phyloP scores from a whole-genome alignment of 2,113 vertebrate genomes.

The Seriola quinqueradiata region DNA sequence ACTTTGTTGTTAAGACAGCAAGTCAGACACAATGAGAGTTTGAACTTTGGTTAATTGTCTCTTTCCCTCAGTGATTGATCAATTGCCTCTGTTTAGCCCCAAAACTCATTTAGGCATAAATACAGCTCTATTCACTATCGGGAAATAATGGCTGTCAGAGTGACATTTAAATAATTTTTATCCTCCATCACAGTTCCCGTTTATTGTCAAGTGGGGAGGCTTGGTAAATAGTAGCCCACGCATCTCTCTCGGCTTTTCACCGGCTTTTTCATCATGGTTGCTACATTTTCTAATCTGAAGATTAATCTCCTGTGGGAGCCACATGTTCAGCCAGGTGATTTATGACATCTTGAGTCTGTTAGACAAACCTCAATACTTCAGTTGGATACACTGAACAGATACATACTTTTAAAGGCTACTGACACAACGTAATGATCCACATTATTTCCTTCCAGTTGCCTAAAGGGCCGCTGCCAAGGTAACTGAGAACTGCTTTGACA shows the following conservation, averaged over 20 bases:
- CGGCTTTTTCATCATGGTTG: constrained; percentile 2
- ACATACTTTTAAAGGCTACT: not conserved
- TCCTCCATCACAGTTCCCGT: not conserved
- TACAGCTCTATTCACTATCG: not conserved
- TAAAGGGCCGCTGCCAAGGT: not conserved
- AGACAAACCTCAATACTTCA: not conserved
- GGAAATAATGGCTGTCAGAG: constrained; percentile 21
- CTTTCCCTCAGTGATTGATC: constrained; percentile 16
- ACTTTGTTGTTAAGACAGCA: not conserved
- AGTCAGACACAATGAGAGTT: constrained; percentile 12
- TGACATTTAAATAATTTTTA: constrained; percentile 2
- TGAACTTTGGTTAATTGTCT: constrained; percentile 28
- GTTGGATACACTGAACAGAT: not conserved
- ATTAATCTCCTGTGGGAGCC: constrained; percentile 57
- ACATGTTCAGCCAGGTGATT: constrained; percentile 15
- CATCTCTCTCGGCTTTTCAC: not conserved
- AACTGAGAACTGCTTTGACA: constrained; percentile 1
- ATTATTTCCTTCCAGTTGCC: not conserved
- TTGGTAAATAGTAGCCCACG: constrained; percentile 9
- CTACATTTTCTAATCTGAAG: constrained; percentile 37
- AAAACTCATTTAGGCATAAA: constrained; percentile 7
- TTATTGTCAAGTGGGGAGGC: constrained; percentile 19
- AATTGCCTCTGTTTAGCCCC: not conserved
- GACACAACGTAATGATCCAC: not conserved
- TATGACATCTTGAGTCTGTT: not conserved